Base-by-base conservation (phyloP, 2,113 vertebrate species). In the Solenodon paradoxus region DNA sequence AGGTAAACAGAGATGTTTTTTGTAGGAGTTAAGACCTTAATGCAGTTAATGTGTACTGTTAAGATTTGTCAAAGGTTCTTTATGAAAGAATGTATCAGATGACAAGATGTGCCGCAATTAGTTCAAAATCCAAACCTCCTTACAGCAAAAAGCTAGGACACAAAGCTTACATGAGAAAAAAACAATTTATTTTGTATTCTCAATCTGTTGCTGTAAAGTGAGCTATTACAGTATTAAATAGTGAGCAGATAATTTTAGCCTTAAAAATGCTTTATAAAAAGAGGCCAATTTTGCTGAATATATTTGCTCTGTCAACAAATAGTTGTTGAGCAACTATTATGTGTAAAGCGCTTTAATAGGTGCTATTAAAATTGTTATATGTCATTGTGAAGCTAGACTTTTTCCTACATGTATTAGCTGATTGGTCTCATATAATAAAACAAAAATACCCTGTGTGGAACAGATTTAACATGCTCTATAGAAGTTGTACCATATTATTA, bases 231-330 rank as follows among this genome's bases (percentile, higher is more conserved):
- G 9, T 96, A 94, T 74, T 90, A 93, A 88, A 74, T 9, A 82
- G 45, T 19, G 2, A 85, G 68, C 63, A 88, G 61, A 64, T 77
- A 84, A 30, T 35, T 55, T 93, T 84, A 49, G 68, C 7, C 61
- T 95, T 95, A 74, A 88, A 88, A 68, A 32, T 78, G 26, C 20
- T 94, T 81, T 89, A 45, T 49, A 59, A 94, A 91, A 92, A 66
- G 13, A 95, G 64, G 42, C 7, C 77, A 51, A 26, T 90, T 87
- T 95, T 85, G 71, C 49, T 95, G 74, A 85, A 55, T 91, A 38
- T 85, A 92, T 69, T 91, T 80, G 3, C 26, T 66, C 35, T 45
- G 92, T 88, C 72, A 88, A 90, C 59, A 96, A 95, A 88, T 28
- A 78, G n/a, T 88, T 79, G 28, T 49, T 94, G 17, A 95, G 74